These are phyloP conservation scores for Phymanthus crucifer DNA, from an alignment of 92 coral and sea anemone species.

Conservation along the genomic window DNA sequence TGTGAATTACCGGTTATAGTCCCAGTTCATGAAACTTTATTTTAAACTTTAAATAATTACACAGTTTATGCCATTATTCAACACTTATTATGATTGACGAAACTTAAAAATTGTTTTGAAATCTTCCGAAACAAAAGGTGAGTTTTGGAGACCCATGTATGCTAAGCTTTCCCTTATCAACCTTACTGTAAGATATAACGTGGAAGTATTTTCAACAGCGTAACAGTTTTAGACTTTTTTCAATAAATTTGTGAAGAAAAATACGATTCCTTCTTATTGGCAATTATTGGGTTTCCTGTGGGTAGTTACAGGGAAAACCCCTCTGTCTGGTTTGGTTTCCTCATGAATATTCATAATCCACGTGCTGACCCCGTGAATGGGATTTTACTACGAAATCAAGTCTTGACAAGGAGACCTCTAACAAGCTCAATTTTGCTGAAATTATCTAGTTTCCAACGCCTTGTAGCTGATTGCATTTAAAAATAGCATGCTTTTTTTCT, in stretches of 20 bases:
- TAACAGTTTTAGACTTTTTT: too few relatives aligned
- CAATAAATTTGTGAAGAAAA: background rate
- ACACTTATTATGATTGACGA: too few relatives aligned
- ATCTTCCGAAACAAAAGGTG: too few relatives aligned
- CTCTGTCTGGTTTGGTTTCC: constrained; percentile 8
- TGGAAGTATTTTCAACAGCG: too few relatives aligned
- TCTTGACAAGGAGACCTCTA: background rate
- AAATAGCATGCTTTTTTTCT: background rate
- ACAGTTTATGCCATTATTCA: too few relatives aligned
- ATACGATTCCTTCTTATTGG: background rate
- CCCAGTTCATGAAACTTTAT: too few relatives aligned
- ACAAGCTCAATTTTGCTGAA: background rate
- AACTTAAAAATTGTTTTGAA: too few relatives aligned
- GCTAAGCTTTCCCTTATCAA: too few relatives aligned
- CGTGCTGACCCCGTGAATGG: constrained; percentile 86
- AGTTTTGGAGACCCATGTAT: too few relatives aligned
- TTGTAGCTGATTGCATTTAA: background rate
- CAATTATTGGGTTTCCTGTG: constrained; percentile 23
- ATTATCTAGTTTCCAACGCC: background rate
- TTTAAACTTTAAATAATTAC: too few relatives aligned
- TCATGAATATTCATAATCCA: constrained; percentile 54
- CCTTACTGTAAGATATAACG: too few relatives aligned
- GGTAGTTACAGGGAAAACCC: constrained; percentile 35
- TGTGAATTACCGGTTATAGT: too few relatives aligned
- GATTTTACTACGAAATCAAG: constrained; percentile 59